Percentiles rank a stretch among this genome's conserved stretches.
These are phyloP conservation scores for Leucophenga montana DNA, from an alignment of 2,888 invertebrate genomes.

Conservation along the genomic window DNA sequence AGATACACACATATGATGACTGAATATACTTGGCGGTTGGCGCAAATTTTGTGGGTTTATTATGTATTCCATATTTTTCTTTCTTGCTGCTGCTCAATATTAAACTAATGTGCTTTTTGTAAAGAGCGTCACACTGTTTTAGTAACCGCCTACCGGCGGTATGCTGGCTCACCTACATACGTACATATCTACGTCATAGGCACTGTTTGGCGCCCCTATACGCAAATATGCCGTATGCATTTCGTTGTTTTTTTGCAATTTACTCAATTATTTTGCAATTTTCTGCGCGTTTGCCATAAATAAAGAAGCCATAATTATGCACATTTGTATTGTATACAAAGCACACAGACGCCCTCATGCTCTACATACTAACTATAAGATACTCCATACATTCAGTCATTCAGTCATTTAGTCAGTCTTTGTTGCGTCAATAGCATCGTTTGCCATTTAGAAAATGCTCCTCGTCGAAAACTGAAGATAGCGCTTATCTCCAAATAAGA, in stretches of 20 bases:
- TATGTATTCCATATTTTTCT: background rate
- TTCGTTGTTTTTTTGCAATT: background rate
- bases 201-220: background rate
- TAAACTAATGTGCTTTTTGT: background rate
- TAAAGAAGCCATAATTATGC: slow-evolving; percentile 7
- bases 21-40: background rate
- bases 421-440: no score
- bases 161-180: no score
- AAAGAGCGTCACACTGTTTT: background rate
- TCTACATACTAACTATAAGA: no score
- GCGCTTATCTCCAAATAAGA: slow-evolving; percentile 52
- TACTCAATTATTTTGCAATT: slow-evolving; percentile 18
- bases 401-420: no score
- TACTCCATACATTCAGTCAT: no score
- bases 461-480: no score
- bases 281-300: slow-evolving; percentile 2
- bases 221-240: background rate
- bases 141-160: background rate
- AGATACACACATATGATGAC: background rate
- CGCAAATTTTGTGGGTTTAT: background rate
- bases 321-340: no score
- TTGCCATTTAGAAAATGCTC: no score
- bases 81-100: background rate
- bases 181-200: background rate
- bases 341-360: no score